A percentile compares a stretch with the other conserved stretches of the same genome.
phyloP scores from a whole-genome alignment of 2,797 vertebrate genomes.

The Premnoplex brunnescens region DNA sequence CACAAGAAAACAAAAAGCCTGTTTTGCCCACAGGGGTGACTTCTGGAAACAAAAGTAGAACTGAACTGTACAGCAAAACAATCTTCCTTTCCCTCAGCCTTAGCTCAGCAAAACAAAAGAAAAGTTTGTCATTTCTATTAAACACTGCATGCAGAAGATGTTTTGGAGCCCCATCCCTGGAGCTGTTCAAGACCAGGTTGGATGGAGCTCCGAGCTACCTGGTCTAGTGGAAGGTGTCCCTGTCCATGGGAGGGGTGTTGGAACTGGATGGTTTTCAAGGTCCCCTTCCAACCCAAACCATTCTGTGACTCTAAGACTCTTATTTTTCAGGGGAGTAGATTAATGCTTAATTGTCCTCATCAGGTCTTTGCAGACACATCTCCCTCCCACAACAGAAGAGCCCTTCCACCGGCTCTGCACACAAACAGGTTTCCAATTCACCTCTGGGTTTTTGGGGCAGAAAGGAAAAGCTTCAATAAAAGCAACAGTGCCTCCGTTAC shows the following conservation, averaged over 20 bases:
- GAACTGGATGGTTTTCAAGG: not conserved
- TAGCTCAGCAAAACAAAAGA: not conserved
- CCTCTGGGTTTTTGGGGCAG: fast-evolving
- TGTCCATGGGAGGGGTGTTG: fast-evolving
- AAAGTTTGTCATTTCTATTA: not conserved
- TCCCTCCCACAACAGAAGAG: fast-evolving
- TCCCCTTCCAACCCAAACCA: not conserved
- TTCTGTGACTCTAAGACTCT: too few relatives aligned
- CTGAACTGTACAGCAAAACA: not conserved
- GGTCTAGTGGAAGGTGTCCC: not conserved
- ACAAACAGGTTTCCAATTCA: not conserved
- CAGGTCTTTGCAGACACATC: fast-evolving
- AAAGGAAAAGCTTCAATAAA: not conserved
- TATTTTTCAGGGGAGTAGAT: not conserved
- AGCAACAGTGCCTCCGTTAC: fast-evolving
- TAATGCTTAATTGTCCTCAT: fast-evolving
- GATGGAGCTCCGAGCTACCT: not conserved
- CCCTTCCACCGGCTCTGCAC: not conserved
- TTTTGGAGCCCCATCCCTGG: not conserved
- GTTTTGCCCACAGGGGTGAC: not conserved
- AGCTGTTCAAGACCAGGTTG: not conserved
- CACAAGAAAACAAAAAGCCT: not conserved
- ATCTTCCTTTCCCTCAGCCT: not conserved
- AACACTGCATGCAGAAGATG: fast-evolving
- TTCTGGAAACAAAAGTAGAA: not conserved